These are phyloP conservation scores for Parnassius smintheus DNA, from an alignment of 2,888 invertebrate species.

Conservation along the genomic window DNA sequence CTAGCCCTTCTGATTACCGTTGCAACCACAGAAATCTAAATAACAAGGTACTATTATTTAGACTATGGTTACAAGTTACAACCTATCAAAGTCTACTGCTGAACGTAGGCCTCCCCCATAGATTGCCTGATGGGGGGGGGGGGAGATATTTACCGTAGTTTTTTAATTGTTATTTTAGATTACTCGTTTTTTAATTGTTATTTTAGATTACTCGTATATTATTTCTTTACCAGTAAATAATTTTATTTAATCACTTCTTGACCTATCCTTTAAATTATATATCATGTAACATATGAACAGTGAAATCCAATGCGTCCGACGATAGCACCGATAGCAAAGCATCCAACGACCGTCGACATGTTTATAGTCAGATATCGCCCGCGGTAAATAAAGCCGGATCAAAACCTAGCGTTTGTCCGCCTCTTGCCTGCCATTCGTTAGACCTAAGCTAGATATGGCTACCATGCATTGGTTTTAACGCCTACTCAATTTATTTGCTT, in stretches of 20 bases:
- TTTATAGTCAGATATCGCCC: conserved; percentile 66
- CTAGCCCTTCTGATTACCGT: no score
- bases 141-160: no score
- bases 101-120: no score
- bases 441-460: conserved; percentile 27
- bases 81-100: no score
- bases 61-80: no score
- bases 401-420: conserved; percentile 42
- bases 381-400: conserved; percentile 57
- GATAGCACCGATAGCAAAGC: conserved; percentile 36
- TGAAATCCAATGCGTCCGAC: conserved; percentile 33
- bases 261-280: conserved; percentile 37
- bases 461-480: conserved; percentile 28
- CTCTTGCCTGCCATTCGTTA: conserved; percentile 27
- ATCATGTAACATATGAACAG: conserved; percentile 43
- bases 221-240: no score
- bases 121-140: no score
- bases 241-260: conserved; percentile 2
- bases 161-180: no score
- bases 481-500: conserved; percentile 26
- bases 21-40: no score
- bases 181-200: no score
- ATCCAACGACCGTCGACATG: conserved; percentile 62
- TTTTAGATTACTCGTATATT: no score
- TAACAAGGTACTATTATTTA: no score